These are phyloP conservation scores for Calephelis virginiensis DNA, from an alignment of 1,140 invertebrate species.

Conservation along the genomic window DNA sequence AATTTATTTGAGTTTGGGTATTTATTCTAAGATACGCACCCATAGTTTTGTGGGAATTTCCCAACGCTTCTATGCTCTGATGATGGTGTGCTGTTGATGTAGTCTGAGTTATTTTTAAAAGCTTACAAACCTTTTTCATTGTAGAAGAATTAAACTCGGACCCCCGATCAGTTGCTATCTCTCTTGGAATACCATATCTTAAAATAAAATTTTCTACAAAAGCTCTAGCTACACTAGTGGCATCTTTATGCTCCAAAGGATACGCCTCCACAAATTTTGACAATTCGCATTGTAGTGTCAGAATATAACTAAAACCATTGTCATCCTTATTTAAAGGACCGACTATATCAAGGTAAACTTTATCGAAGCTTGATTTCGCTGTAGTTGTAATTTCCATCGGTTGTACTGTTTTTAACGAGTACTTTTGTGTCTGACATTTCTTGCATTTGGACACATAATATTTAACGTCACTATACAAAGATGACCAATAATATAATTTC, in stretches of 20 bases:
- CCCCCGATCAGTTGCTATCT: neutral
- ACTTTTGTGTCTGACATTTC: too few relatives aligned
- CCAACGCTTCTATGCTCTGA: too few relatives aligned
- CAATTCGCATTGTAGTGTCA: slow-evolving; percentile 23
- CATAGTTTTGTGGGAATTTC: neutral
- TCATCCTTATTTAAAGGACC: slow-evolving; percentile 17
- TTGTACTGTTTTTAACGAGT: slow-evolving; percentile 24
- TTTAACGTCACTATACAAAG: too few relatives aligned
- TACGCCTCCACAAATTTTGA: too few relatives aligned
- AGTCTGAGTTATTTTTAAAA: too few relatives aligned
- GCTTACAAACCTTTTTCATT: neutral
- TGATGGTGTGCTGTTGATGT: too few relatives aligned
- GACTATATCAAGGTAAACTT: slow-evolving; percentile 22
- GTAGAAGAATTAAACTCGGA: slow-evolving; percentile 11
- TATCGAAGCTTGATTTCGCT: slow-evolving; percentile 9
- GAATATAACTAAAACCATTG: slow-evolving; percentile 10
- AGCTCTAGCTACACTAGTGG: neutral
- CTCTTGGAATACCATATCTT: slow-evolving; percentile 10
- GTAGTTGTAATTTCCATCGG: slow-evolving; percentile 23
- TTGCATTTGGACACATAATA: too few relatives aligned
- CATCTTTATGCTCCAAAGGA: slow-evolving; percentile 5
- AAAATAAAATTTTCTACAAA: slow-evolving; percentile 26
- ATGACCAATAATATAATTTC: too few relatives aligned
- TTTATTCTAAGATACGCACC: too few relatives aligned
- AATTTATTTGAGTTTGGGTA: too few relatives aligned